Base-by-base conservation (phyloP, 2,113 vertebrate species). In the Cyprinodon variegatus region DNA sequence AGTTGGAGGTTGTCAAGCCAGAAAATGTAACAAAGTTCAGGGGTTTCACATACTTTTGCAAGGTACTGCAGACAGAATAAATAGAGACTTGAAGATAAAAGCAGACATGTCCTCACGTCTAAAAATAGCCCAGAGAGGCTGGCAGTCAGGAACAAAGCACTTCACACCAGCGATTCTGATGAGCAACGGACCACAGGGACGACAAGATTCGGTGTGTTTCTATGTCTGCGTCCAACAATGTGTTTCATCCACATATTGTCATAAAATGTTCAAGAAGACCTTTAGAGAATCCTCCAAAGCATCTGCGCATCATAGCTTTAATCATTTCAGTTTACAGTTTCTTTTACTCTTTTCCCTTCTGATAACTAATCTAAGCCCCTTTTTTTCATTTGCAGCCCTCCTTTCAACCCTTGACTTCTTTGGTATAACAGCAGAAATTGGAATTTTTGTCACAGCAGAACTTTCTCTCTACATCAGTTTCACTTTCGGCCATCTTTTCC, bases 51-150 rank as follows among this genome's bases (percentile, higher is more conserved):
- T 57, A 57, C 17, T 20, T 57, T 57, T 57, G 50, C 50, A 57
- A 20, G 20, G 7, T 0, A n/a, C 1, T 57, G 68, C 43, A 59
- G 59, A 68, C 17, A 64, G 37, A 65, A 77, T 40, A 65, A 72
- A 68, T 59, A 48, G 78, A 84, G 90, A 82, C 61, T 83, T 59
- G 40, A 38, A 86, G 84, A 89, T 89, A 85, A 91, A 90, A 67
- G 88, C 88, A 86, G 84, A 85, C 81, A 86, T 85, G 84, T 90
- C 84, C 81, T 79, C 80, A 66, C 82, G 83, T 88, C 92, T 94
- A 93, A 92, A 93, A 93, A 93, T 93, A 94, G 90, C 81, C 78
- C 70, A 78, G 81, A 84, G 84, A 91, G 90, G 69, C 90, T 87
- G 91, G 88, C 80, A 81, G 88, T 89, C 86, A 85, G 83, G 88